A percentile compares a stretch with the other conserved stretches of the same genome.
phyloP scores from a whole-genome alignment of 2,888 invertebrate species.

The Ormyrus nitidulus region DNA sequence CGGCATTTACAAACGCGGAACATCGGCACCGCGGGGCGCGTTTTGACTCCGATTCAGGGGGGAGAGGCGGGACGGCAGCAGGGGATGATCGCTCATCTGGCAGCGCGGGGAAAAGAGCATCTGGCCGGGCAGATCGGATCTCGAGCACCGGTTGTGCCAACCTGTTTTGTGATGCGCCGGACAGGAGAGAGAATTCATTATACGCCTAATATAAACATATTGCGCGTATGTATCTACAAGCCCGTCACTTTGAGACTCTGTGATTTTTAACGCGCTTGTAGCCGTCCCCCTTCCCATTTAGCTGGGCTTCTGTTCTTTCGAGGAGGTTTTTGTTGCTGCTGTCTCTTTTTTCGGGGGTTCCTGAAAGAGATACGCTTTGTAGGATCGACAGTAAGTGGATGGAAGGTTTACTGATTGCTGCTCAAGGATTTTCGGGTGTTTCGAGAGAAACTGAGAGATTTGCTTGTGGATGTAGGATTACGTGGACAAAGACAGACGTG shows the following conservation, averaged over 20 bases:
- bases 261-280: constrained; percentile 32
- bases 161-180: constrained; percentile 66
- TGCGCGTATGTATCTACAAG: constrained; percentile 60
- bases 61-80: background rate
- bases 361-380: background rate
- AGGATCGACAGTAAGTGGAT: too few species aligned
- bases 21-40: constrained; percentile 28
- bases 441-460: too few species aligned
- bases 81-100: constrained; percentile 32
- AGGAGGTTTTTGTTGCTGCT: too few species aligned
- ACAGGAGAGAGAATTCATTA: constrained; percentile 71
- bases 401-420: too few species aligned
- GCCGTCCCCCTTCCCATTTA: constrained; percentile 11
- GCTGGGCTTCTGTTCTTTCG: background rate
- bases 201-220: constrained; percentile 75
- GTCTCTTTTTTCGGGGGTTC: too few species aligned
- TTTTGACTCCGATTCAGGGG: constrained; percentile 57
- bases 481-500: too few species aligned
- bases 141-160: constrained; percentile 60
- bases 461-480: too few species aligned
- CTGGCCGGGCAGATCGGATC: constrained; percentile 70
- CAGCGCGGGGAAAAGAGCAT: constrained; percentile 68
- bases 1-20: background rate
- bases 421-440: too few species aligned
- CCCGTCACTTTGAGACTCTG: constrained; percentile 50